These are phyloP conservation scores for Chrysogorgia sp. DNA, from an alignment of 92 coral and sea anemone species.

Conservation along the genomic window DNA sequence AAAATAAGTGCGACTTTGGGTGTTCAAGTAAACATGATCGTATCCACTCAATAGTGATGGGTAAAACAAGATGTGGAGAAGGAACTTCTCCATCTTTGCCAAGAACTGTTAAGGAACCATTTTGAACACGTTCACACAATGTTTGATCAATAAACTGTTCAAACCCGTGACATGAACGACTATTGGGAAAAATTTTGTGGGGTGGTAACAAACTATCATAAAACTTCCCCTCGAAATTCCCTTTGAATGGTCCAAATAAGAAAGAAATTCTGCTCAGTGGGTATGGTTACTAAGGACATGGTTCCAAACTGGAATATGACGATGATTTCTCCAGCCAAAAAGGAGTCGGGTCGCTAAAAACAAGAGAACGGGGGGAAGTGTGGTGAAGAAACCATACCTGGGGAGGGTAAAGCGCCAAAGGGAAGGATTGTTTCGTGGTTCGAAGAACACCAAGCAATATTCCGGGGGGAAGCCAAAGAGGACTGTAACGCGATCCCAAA, in stretches of 20 bases:
- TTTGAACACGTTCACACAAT: slow-evolving; percentile 39
- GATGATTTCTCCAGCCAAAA: slow-evolving; percentile 62
- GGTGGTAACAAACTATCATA: slow-evolving; percentile 51
- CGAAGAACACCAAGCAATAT: not conserved
- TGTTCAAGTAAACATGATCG: slow-evolving; percentile 30
- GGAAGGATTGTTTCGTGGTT: slow-evolving; percentile 24
- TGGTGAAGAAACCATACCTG: slow-evolving; percentile 32
- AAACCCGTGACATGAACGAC: slow-evolving; percentile 48
- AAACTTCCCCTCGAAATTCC: slow-evolving; percentile 43
- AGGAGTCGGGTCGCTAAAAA: slow-evolving; percentile 51
- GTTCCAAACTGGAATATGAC: slow-evolving; percentile 45
- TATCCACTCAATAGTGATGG: slow-evolving; percentile 54
- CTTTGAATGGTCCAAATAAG: slow-evolving; percentile 53
- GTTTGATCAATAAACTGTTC: slow-evolving; percentile 44
- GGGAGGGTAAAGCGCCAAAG: slow-evolving; percentile 47
- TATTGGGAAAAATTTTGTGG: slow-evolving; percentile 36
- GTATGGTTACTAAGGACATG: slow-evolving; percentile 23
- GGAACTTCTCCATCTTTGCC: slow-evolving; percentile 51
- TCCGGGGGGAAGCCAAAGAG: not conserved
- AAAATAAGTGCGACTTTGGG: slow-evolving; percentile 20
- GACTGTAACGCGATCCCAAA: not conserved
- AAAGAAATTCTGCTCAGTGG: slow-evolving; percentile 45
- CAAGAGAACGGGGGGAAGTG: slow-evolving; percentile 40
- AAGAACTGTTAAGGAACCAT: slow-evolving; percentile 52
- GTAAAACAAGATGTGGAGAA: slow-evolving; percentile 57